A percentile compares a stretch with the other conserved stretches of the same genome.
Evolutionary conservation across 1,140 invertebrate genomes (phyloP).

Genomic region (Acromyrmex echinatior): DNA sequence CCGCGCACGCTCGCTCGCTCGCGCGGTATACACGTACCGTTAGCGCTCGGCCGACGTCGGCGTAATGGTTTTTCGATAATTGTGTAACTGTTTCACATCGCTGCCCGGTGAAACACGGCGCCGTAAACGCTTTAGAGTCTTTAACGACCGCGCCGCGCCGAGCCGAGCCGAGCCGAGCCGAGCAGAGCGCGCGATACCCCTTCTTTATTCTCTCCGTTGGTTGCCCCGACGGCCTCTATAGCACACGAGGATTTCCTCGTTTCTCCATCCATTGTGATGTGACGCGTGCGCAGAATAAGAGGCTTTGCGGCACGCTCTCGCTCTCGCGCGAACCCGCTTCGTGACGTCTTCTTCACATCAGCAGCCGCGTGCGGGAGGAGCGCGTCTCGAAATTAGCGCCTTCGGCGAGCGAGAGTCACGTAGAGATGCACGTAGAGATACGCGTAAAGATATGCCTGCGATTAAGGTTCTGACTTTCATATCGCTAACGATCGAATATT

Average conservation of each 20-base stretch:
- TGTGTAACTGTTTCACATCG: constrained; percentile 77
- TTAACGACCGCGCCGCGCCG: constrained; percentile 62
- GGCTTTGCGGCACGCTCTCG: constrained; percentile 61
- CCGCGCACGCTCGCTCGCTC: background rate
- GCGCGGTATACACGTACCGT: constrained; percentile 39
- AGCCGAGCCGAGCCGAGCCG: background rate
- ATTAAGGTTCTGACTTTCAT: constrained; percentile 19
- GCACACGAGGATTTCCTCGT: constrained; percentile 63
- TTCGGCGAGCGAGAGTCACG: constrained; percentile 15
- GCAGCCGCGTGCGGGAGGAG: background rate
- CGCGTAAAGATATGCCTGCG: background rate
- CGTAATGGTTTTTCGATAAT: constrained; percentile 78
- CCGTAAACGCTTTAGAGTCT: constrained; percentile 72
- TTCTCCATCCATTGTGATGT: constrained; percentile 65
- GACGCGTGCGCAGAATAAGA: constrained; percentile 67
- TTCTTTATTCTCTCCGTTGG: constrained; percentile 27
- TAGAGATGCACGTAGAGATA: background rate
- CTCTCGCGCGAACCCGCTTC: constrained; percentile 26
- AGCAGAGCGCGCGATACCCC: background rate
- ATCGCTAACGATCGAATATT: constrained; percentile 29
- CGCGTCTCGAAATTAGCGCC: constrained; percentile 38
- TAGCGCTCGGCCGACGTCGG: constrained; percentile 63
- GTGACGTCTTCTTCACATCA: constrained; percentile 47
- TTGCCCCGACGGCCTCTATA: background rate
- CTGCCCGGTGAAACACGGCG: constrained; percentile 71